Percentiles rank a stretch among this genome's conserved stretches.
Evolutionary conservation across 2,888 invertebrate genomes (phyloP).

Genomic region (Netelia virgata): DNA sequence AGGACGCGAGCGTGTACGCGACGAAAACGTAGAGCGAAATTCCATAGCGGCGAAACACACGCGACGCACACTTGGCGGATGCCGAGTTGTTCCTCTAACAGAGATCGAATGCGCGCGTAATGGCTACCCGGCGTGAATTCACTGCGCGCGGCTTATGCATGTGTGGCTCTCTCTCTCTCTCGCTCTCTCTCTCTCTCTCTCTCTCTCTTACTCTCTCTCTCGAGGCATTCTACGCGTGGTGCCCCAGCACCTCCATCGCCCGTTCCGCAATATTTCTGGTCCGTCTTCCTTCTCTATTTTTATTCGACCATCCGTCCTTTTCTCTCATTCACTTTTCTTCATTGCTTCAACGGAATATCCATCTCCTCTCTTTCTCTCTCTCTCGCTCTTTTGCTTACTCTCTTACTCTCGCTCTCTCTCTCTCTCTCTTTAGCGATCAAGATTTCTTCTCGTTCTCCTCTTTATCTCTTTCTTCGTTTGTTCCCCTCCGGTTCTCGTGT

Average conservation of each 20-base stretch:
- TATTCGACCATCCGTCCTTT: slow-evolving; percentile 7
- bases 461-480: slow-evolving; percentile 4
- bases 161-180: too few species aligned
- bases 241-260: neutral
- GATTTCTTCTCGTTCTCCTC: slow-evolving; percentile 33
- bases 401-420: slow-evolving; percentile 40
- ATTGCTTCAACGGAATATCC: neutral
- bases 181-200: neutral
- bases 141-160: slow-evolving; percentile 26
- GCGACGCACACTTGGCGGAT: slow-evolving; percentile 56
- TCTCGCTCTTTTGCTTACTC: slow-evolving; percentile 17
- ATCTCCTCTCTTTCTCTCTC: neutral
- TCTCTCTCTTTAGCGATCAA: slow-evolving; percentile 44
- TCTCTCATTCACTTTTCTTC: slow-evolving; percentile 44
- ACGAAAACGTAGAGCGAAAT: neutral
- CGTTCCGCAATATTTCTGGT: slow-evolving; percentile 27
- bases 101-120: slow-evolving; percentile 66
- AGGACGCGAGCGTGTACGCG: slow-evolving; percentile 1
- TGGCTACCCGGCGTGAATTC: slow-evolving; percentile 65
- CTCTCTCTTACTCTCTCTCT: slow-evolving; percentile 3
- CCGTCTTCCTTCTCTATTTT: slow-evolving; percentile 30
- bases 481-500: slow-evolving; percentile 1
- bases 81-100: neutral
- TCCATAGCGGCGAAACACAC: neutral
- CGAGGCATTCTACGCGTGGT: neutral